Base-by-base conservation (phyloP, 2,797 vertebrate species). In the Tachyglossus aculeatus region DNA sequence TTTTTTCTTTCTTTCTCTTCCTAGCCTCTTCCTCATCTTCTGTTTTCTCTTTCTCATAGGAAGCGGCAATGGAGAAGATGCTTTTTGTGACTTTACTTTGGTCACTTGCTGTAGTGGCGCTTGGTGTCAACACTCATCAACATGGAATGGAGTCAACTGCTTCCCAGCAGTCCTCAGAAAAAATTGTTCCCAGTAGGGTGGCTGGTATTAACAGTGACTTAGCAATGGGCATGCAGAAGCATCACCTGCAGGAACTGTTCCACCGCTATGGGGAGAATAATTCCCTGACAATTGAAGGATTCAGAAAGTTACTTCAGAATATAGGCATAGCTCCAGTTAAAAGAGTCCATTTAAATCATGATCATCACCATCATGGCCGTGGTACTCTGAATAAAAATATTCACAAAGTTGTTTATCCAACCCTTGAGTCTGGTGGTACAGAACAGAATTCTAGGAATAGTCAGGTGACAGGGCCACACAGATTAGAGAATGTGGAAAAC, bases 191-290 rank as follows among this genome's bases (percentile, higher is more conserved):
- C 4, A 88, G 86, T 56, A 90, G 89, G 87, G 77, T 85, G 67
- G 77, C 92, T 4, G 77, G 89, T 0, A 21, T 94, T 7, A 95
- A 98, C 63, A 5, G 27, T 7, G 91, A 89, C 48, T 78, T 88
- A 67, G 96, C 97, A 1, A 71, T 90, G 53, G 85, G 80, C 51
- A 91, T 89, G 59, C 96, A 91, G 80, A 93, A 87, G 33, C 89
- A 88, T 22, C 94, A 98, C 78, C 93, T 99, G 68, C 94, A 95
- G 67, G 94, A 94, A 10, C 94, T 99, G 22, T 99, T 99, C 77
- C 87, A 90, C 87, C 95, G 95, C 80, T 99, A 95, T 1, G 97
- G 98, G 24, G 95, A 98, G 61, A 99, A 99, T 15, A 96, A 96
- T 52, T 95, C 92, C 74, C 93, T 99, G 70, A 96, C 95, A 0